Evolutionary conservation across 2,113 vertebrate species (phyloP), one percentile per base, ranked within the genome.

Genomic region (Pogona vitticeps): DNA sequence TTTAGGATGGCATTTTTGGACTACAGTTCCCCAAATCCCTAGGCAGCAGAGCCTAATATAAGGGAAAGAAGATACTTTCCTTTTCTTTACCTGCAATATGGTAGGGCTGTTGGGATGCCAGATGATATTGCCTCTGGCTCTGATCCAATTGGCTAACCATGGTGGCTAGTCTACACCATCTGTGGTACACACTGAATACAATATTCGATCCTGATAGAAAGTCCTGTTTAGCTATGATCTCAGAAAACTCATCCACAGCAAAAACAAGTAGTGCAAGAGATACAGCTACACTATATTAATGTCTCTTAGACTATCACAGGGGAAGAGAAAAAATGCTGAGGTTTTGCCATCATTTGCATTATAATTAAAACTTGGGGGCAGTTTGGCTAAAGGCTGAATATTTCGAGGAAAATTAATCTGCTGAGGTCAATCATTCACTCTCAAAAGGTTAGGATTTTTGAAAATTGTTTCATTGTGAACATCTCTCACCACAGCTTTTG

Each of bases 361-460:
- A 71, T 81, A 81, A 67, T 38, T n/a, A 86, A 86, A 86, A 81
- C 28, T 86, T 86, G 36, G 15, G 4, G 56, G 36, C 75, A 14
- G 63, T 73, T 81, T 28, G 31, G 28, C 58, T 10, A 59, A 17
- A 5, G 0, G 0, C 1, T 31, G 0, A 61, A 3, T 2, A 0
- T 65, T 83, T 79, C 42, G 80, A 83, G 15, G 73, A 85, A 65
- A 78, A 88, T 88, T 61, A 86, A 86, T 52, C 76, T 83, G 42
- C 18, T 46, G 31, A 5, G 36, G 59, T 68, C 68, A 76, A 58
- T 75, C 38, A n/a, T 1, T 82, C 1, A 56, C 68, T 68, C 26
- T 0, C 0, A 5, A 87, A 86, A 76, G 70, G 56, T 21, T 5
- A 38, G 38, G 68, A 14, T 3, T 68, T 0, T 76, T 82, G 17